Conservation (phyloP, 2,113 vertebrate genomes). For the Nycticryphes semicollaris region DNA sequence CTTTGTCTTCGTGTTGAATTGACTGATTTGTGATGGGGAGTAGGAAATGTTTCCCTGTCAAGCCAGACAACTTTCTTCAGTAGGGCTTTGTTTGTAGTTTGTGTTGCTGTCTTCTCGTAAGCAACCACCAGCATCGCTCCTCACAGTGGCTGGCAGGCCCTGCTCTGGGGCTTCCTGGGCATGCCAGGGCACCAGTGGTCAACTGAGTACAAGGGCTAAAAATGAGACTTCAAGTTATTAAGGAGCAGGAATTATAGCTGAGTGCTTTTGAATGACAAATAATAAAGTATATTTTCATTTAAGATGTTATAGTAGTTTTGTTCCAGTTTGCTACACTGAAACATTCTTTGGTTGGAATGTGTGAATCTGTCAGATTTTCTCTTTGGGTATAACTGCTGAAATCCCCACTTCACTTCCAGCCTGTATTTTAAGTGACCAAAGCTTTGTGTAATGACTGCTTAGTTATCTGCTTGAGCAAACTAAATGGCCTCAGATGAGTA, state of each 20-base stretch:
- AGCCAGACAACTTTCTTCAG: neutral
- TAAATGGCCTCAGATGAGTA: neutral
- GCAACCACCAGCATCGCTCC: neutral
- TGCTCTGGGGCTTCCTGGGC: neutral
- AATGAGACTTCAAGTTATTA: neutral
- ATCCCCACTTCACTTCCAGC: neutral
- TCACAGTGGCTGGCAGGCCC: neutral
- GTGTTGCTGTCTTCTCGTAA: neutral
- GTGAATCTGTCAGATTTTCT: neutral
- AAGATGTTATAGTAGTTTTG: neutral
- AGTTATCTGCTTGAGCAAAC: neutral
- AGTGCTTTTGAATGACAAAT: neutral
- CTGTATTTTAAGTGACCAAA: neutral
- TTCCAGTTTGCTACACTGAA: neutral
- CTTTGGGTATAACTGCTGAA: neutral
- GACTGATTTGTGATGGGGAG: conserved; percentile 38
- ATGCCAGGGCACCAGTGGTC: neutral
- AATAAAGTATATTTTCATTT: neutral
- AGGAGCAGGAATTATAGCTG: neutral
- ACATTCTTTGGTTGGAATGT: neutral
- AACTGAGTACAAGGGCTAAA: neutral
- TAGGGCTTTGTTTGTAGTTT: neutral
- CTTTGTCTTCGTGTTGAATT: conserved; percentile 20
- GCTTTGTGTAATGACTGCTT: neutral
- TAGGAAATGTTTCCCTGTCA: conserved; percentile 16